Evolutionary conservation across 2,113 vertebrate species (phyloP).

Genomic region (Siniperca knerii): DNA sequence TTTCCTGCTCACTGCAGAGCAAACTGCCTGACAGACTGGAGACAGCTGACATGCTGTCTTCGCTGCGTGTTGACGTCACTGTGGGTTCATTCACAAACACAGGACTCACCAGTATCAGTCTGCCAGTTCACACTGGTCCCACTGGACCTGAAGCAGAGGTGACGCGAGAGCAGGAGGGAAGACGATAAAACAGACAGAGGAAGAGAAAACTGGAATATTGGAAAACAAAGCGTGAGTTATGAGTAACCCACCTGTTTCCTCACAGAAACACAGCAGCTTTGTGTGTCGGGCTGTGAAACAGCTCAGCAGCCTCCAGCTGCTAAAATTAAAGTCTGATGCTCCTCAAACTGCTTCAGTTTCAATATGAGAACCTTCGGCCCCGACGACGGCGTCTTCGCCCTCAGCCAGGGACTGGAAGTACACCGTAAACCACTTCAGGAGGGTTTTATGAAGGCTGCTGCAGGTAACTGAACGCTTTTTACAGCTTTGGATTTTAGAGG

Average conservation of each 20-base stretch:
- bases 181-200: neutral
- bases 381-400: neutral
- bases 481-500: neutral
- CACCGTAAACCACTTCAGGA: neutral
- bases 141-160: neutral
- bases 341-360: neutral
- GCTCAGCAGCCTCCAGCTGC: conserved; percentile 24
- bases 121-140: neutral
- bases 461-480: neutral
- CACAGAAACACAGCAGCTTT: conserved; percentile 2
- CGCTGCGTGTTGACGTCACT: neutral
- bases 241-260: conserved; percentile 35
- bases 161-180: neutral
- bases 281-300: conserved; percentile 22
- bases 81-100: neutral
- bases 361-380: neutral
- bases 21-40: no score
- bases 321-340: neutral
- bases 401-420: no score
- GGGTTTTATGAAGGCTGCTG: neutral
- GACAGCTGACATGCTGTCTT: neutral
- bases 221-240: conserved; percentile 17
- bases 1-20: no score
- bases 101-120: neutral
- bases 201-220: neutral